Evolutionary conservation across 2,113 vertebrate species (phyloP), one percentile per base, ranked within the genome.

Genomic region (Pao palembangensis): DNA sequence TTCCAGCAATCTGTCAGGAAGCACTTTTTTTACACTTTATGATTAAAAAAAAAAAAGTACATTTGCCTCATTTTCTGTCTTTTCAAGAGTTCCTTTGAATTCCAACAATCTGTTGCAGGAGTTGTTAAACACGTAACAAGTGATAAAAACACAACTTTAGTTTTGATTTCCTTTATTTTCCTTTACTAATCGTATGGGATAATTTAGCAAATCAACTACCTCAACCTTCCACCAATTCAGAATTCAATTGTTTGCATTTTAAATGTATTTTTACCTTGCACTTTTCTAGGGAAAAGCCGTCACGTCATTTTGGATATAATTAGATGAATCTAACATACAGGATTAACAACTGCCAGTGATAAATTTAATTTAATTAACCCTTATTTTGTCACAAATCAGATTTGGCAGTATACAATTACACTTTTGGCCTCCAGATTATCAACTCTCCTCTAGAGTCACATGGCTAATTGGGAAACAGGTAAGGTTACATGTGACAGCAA

Each of bases 401-500:
- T 69, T 64, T 46, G 51, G 50, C 56, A 76, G 79, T 74, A 72
- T 90, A 78, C 81, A 88, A 68, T 91, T 89, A 87, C 87, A 70
- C 83, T 78, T 73, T 89, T 73, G 68, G 76, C 77, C 79, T 64
- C 42, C 75, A 81, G 84, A 82, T 78, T 67, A 31, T 65, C 83
- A 82, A 88, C 84, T 87, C 84, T 88, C 76, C 86, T 88, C 90
- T 85, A 79, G 58, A 89, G 85, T 87, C 87, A 83, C 67, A 44
- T 85, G 86, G 82, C 89, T 92, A 91, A 92, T 91, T 91, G 89
- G 85, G 61, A 81, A 72, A 88, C 89, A 91, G 90, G 88, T 92
- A 91, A 84, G 90, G 91, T 90, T 90, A 91, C 91, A 91, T 91
- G 86, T 91, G 89, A 87, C 84, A 89, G 85, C 89, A 92, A 91